Conservation (phyloP, 2,888 invertebrate species). For the Drosophila mimica region DNA sequence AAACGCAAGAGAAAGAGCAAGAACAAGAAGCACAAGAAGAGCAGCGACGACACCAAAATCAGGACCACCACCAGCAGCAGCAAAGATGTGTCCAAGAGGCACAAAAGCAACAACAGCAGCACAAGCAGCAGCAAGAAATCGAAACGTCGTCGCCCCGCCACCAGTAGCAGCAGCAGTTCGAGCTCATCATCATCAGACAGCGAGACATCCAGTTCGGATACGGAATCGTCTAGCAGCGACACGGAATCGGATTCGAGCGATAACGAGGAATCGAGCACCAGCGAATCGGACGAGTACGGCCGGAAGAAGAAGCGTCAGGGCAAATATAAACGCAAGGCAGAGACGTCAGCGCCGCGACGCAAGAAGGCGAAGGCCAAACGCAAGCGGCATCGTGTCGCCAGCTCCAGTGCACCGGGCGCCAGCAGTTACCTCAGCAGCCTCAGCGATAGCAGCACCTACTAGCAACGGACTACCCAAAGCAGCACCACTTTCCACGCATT, state of each 20-base stretch:
- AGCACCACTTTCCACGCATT: conserved; percentile 46
- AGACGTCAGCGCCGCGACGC: conserved; percentile 69
- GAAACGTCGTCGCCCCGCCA: conserved; percentile 66
- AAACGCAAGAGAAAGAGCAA: conserved; percentile 64
- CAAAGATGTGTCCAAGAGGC: conserved; percentile 37
- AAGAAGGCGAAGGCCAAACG: conserved; percentile 83
- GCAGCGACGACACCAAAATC: conserved; percentile 22
- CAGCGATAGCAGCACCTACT: conserved; percentile 79
- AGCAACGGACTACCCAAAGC: conserved; percentile 55
- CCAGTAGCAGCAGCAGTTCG: conserved; percentile 41
- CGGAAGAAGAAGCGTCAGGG: conserved; percentile 81
- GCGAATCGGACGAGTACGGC: conserved; percentile 81
- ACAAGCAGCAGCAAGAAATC: conserved; percentile 63
- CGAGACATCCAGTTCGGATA: conserved; percentile 31
- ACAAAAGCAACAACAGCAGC: conserved; percentile 52
- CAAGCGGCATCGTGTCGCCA: conserved; percentile 72
- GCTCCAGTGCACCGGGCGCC: conserved; percentile 70
- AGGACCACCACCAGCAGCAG: conserved; percentile 23
- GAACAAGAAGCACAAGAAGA: conserved; percentile 68
- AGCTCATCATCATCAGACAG: conserved; percentile 34
- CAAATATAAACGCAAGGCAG: conserved; percentile 83
- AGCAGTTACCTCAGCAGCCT: conserved; percentile 73
- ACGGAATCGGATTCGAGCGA: conserved; percentile 83
- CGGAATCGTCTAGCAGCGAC: conserved; percentile 39
- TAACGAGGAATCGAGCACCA: conserved; percentile 84